A percentile compares a stretch with the other conserved stretches of the same genome.
Evolutionary conservation across 2,888 invertebrate species (phyloP).

Genomic region (Cotesia congregata): DNA sequence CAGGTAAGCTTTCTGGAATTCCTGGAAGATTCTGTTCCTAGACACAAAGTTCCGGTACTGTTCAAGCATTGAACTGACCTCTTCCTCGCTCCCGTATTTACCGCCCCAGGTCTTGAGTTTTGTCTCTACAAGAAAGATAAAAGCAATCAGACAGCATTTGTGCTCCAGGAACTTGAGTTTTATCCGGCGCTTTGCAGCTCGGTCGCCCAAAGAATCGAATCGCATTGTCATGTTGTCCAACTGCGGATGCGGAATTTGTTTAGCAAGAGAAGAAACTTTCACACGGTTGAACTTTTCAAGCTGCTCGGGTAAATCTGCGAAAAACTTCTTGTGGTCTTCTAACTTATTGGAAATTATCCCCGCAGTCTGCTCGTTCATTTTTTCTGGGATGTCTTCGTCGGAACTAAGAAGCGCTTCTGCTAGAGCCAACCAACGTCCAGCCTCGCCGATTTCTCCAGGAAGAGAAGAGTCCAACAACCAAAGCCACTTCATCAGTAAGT

Average conservation of each 20-base stretch:
- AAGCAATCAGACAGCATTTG: constrained; percentile 93
- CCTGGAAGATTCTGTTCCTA: constrained; percentile 93
- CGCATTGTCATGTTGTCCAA: constrained; percentile 86
- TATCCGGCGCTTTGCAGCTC: constrained; percentile 86
- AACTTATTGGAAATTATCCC: constrained; percentile 88
- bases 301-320: constrained; percentile 85
- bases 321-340: constrained; percentile 91
- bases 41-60: constrained; percentile 94
- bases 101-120: constrained; percentile 91
- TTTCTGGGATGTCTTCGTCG: constrained; percentile 83
- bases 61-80: constrained; percentile 86
- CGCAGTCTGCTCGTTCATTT: constrained; percentile 91
- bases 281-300: constrained; percentile 84
- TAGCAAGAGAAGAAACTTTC: constrained; percentile 77
- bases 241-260: constrained; percentile 83
- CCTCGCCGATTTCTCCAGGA: constrained; percentile 87
- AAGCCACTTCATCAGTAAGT: constrained; percentile 82
- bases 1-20: constrained; percentile 91
- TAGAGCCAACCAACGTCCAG: constrained; percentile 91
- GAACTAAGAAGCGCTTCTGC: constrained; percentile 87
- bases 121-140: constrained; percentile 90
- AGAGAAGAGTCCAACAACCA: constrained; percentile 89
- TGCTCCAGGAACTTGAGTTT: constrained; percentile 92
- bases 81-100: constrained; percentile 88
- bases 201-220: constrained; percentile 80